phyloP scores from a whole-genome alignment of 2,113 vertebrate genomes.

The Nannospalax galili region DNA sequence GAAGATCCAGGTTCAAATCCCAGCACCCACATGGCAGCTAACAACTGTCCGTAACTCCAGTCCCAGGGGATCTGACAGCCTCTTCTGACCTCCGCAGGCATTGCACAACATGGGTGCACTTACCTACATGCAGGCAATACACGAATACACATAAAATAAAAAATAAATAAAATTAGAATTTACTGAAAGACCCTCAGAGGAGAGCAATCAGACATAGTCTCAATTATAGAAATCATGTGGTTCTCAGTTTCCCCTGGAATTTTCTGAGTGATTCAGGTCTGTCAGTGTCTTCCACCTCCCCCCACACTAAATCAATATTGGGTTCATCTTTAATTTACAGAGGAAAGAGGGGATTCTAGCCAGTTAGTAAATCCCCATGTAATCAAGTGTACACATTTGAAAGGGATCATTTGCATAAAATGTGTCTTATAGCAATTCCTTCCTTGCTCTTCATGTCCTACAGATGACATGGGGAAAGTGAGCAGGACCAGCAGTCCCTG shows the following conservation, averaged over 20 bases:
- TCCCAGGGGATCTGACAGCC: too few relatives aligned
- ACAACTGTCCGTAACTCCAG: too few relatives aligned
- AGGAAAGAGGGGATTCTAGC: neutral
- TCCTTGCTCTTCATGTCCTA: conserved; percentile 59
- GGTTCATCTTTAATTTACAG: conserved; percentile 50
- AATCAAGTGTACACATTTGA: conserved; percentile 56
- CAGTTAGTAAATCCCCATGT: neutral
- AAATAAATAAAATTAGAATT: too few relatives aligned
- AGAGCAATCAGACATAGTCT: neutral
- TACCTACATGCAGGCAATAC: too few relatives aligned
- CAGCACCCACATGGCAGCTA: too few relatives aligned
- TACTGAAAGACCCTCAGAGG: neutral
- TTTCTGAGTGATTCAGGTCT: neutral
- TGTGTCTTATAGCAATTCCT: conserved; percentile 20
- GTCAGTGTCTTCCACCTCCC: neutral
- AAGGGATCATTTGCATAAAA: neutral
- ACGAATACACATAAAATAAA: too few relatives aligned
- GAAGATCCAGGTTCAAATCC: too few relatives aligned
- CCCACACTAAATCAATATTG: neutral
- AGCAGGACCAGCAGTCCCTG: conserved; percentile 25
- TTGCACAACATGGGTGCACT: too few relatives aligned
- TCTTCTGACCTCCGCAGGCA: too few relatives aligned
- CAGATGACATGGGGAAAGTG: conserved; percentile 21
- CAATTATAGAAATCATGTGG: neutral
- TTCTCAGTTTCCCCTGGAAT: neutral